These are phyloP conservation scores for Scylla paramamosain DNA, from an alignment of 1,140 invertebrate genomes.

Conservation along the genomic window DNA sequence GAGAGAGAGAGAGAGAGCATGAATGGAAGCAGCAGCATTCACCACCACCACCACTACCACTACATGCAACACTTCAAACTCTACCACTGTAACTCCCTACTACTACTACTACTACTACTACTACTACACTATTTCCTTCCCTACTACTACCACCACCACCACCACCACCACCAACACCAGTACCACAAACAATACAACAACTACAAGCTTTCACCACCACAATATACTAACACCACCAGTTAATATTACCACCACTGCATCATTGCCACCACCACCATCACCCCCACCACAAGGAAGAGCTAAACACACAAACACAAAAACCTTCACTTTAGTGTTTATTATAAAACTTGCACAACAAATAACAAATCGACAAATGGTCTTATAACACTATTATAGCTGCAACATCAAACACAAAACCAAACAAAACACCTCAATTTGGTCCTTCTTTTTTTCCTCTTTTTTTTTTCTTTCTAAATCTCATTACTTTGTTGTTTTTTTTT, in stretches of 20 bases:
- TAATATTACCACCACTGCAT: not conserved
- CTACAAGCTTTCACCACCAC: not conserved
- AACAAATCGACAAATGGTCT: conserved; percentile 76
- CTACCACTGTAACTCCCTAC: not conserved
- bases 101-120: not conserved
- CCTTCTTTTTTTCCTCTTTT: conserved; percentile 51
- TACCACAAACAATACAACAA: not conserved
- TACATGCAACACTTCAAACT: not conserved
- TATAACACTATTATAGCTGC: conserved; percentile 74
- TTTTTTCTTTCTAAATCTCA: not conserved
- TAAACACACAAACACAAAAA: conserved; percentile 1
- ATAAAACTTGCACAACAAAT: conserved; percentile 76
- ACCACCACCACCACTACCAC: not conserved
- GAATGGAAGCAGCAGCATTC: not conserved
- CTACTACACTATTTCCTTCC: not conserved
- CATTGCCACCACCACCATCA: not conserved
- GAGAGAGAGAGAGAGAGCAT: not conserved
- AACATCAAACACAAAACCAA: conserved; percentile 76
- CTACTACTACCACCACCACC: too few species aligned
- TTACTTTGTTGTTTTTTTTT: conserved; percentile 1
- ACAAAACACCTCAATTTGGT: conserved; percentile 75
- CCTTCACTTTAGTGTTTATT: conserved; percentile 73
- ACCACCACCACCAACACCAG: too few species aligned
- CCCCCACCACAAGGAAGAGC: not conserved
- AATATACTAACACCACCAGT: not conserved